Evolutionary conservation across 2,113 vertebrate species (phyloP).

Genomic region (Tympanuchus pallidicinctus): DNA sequence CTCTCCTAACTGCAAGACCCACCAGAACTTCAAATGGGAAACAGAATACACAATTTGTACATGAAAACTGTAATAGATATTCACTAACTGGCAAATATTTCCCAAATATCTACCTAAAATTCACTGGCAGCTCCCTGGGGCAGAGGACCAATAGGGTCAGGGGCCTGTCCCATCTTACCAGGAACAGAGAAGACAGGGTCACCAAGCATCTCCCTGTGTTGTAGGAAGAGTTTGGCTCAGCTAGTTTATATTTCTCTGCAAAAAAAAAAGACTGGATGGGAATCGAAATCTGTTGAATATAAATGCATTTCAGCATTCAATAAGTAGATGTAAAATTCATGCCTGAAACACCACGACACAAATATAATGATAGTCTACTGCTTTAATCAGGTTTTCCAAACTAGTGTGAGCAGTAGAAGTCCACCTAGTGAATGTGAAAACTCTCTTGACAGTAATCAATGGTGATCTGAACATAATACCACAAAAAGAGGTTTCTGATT

Average conservation of each 20-base stretch:
- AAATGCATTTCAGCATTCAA: not conserved
- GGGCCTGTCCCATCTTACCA: not conserved
- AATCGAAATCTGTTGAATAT: not conserved
- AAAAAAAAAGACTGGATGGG: not conserved
- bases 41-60: not conserved
- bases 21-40: not conserved
- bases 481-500: not conserved
- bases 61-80: not conserved
- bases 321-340: not conserved
- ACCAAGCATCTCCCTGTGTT: rapidly evolving
- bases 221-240: not conserved
- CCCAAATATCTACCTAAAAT: not conserved
- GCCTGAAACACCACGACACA: not conserved
- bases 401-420: not conserved
- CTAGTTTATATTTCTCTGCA: not conserved
- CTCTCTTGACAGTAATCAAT: not conserved
- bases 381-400: not conserved
- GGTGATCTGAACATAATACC: not conserved
- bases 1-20: not conserved
- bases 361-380: not conserved
- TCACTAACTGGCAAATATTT: not conserved
- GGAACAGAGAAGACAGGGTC: rapidly evolving
- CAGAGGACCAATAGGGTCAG: rapidly evolving
- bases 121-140: not conserved
- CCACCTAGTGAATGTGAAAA: not conserved